A percentile compares a stretch with the other conserved stretches of the same genome.
These are phyloP conservation scores for Ophion obscuratus DNA, from an alignment of 2,888 invertebrate genomes.

Conservation along the genomic window DNA sequence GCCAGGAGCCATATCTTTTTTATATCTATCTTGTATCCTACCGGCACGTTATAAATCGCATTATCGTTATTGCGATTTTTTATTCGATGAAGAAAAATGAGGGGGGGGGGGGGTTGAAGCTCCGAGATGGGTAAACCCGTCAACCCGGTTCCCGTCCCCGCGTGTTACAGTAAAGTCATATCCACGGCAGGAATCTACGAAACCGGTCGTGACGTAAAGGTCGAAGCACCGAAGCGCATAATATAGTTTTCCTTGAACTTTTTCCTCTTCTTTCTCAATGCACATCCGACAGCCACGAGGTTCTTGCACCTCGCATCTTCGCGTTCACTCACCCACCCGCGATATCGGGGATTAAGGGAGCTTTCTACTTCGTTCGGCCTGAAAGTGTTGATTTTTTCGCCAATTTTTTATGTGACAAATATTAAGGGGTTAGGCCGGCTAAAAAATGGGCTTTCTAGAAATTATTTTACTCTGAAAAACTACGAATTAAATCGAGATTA, in stretches of 20 bases:
- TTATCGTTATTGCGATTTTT: neutral
- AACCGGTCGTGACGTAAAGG: constrained; percentile 64
- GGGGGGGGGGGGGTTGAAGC: neutral
- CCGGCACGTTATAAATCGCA: neutral
- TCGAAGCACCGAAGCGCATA: constrained; percentile 54
- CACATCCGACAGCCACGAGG: neutral
- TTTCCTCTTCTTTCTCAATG: neutral
- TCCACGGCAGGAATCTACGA: constrained; percentile 37
- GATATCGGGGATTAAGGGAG: neutral
- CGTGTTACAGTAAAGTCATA: constrained; percentile 32
- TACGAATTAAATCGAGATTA: no score
- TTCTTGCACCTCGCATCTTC: neutral
- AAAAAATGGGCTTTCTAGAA: no score
- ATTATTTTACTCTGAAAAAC: no score
- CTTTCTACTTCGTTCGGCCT: no score
- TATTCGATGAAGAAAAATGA: neutral
- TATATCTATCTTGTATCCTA: neutral
- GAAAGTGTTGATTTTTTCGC: no score
- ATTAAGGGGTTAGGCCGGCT: no score
- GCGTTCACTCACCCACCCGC: constrained; percentile 2
- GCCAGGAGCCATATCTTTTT: neutral
- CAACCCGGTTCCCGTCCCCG: constrained; percentile 52
- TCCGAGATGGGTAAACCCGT: constrained; percentile 42
- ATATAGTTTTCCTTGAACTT: constrained; percentile 28
- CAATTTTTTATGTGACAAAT: no score